phyloP scores from a whole-genome alignment of 2,888 invertebrate genomes.

The Mesochorus sp. region DNA sequence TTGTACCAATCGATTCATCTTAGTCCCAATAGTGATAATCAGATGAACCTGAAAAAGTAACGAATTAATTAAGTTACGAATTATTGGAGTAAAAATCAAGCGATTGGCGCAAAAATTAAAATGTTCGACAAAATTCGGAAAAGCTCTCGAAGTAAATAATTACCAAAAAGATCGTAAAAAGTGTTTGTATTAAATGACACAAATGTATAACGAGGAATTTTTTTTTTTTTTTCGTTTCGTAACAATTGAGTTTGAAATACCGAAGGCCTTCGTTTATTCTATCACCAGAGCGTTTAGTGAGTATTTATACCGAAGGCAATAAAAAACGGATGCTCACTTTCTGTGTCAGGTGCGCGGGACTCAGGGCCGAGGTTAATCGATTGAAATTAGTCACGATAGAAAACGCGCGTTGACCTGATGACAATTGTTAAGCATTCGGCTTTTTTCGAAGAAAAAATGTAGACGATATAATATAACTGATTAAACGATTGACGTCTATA shows the following conservation, averaged over 20 bases:
- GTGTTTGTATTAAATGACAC: neutral
- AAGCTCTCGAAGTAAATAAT: too few species aligned
- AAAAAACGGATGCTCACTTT: constrained; percentile 21
- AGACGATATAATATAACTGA: neutral
- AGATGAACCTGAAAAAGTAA: too few species aligned
- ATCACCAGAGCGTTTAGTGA: constrained; percentile 2
- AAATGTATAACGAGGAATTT: neutral
- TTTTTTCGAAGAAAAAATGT: neutral
- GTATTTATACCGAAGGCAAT: constrained; percentile 31
- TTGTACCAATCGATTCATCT: too few species aligned
- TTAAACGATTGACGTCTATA: neutral
- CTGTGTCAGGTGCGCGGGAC: constrained; percentile 28
- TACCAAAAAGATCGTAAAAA: too few species aligned
- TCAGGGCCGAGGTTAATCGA: constrained; percentile 52
- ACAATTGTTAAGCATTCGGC: neutral
- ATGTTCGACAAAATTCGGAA: too few species aligned
- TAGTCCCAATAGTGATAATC: too few species aligned
- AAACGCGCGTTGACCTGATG: constrained; percentile 18
- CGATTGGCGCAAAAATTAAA: too few species aligned
- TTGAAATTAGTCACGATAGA: constrained; percentile 28
- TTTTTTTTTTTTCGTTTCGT: neutral
- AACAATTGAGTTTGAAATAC: constrained; percentile 24
- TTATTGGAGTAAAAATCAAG: too few species aligned
- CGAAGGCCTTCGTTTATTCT: constrained; percentile 9
- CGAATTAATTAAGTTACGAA: too few species aligned